Conservation (phyloP, 2,113 vertebrate genomes). For the Phodopus roborovskii region DNA sequence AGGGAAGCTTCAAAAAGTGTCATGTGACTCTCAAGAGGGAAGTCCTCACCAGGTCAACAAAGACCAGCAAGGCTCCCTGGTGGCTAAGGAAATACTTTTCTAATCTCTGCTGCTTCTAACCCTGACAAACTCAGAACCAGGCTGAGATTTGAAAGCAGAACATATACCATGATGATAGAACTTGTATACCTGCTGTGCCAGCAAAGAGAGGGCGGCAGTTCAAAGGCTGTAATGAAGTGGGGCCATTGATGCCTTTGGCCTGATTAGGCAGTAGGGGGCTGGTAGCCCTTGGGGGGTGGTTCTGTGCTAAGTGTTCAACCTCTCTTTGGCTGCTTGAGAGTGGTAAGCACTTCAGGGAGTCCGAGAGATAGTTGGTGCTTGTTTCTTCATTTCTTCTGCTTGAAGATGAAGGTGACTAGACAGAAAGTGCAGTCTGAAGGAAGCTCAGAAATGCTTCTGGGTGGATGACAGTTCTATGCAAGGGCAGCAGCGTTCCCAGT, state of each 20-base stretch:
- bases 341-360: not conserved
- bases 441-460: slow-evolving; percentile 4
- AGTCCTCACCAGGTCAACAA: not conserved
- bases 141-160: slow-evolving; percentile 8
- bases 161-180: not conserved
- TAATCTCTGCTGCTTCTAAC: slow-evolving; percentile 33
- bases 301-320: not conserved
- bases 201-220: not conserved
- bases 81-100: slow-evolving; percentile 20
- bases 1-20: not conserved
- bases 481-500: not conserved
- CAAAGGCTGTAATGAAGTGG: not conserved
- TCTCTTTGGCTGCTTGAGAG: not conserved
- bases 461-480: not conserved
- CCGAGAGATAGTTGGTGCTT: not conserved
- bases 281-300: not conserved
- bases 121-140: not conserved
- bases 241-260: not conserved
- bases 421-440: slow-evolving; percentile 35
- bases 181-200: not conserved
- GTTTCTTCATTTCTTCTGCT: slow-evolving; percentile 18
- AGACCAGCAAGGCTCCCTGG: not conserved
- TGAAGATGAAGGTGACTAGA: slow-evolving; percentile 16
- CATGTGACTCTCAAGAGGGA: not conserved
- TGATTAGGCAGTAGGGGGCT: not conserved